Evolutionary conservation across 2,113 vertebrate genomes (phyloP).

Genomic region (Elephantulus edwardii): DNA sequence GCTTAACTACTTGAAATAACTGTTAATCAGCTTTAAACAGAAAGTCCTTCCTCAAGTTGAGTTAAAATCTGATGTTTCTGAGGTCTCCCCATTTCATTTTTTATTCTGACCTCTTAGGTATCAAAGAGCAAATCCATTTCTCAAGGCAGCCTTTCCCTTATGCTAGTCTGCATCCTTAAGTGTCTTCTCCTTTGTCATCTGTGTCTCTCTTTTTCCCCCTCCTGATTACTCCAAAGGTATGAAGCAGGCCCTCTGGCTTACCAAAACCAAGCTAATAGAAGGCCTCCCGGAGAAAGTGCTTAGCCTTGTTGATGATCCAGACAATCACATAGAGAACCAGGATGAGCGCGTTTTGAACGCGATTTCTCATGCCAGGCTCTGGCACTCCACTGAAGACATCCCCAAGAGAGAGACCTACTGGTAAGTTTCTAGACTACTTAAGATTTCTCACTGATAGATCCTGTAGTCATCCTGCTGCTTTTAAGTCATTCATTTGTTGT

Average conservation of each 20-base stretch:
- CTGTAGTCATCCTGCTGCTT: neutral
- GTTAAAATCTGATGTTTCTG: neutral
- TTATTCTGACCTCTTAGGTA: neutral
- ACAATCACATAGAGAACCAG: slow-evolving; percentile 85
- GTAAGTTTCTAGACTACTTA: slow-evolving; percentile 80
- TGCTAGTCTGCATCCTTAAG: neutral
- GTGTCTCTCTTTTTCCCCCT: neutral
- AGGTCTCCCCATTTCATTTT: neutral
- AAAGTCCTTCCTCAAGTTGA: neutral
- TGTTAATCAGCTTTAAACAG: neutral
- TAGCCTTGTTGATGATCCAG: slow-evolving; percentile 73
- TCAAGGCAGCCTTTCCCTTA: neutral
- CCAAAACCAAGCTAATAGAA: slow-evolving; percentile 90
- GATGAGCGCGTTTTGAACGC: slow-evolving; percentile 84
- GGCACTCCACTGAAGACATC: slow-evolving; percentile 85
- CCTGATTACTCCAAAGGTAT: slow-evolving; percentile 84
- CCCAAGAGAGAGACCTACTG: slow-evolving; percentile 87
- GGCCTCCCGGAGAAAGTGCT: slow-evolving; percentile 88
- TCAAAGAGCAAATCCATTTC: neutral
- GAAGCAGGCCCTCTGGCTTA: slow-evolving; percentile 94
- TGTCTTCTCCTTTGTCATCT: neutral
- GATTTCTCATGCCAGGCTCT: slow-evolving; percentile 89
- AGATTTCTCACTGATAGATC: neutral
- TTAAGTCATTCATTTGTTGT: slow-evolving; percentile 34
- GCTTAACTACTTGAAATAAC: rapidly evolving